Evolutionary conservation across 2,113 vertebrate species (phyloP).

Genomic region (Paramisgurnus dabryanus): DNA sequence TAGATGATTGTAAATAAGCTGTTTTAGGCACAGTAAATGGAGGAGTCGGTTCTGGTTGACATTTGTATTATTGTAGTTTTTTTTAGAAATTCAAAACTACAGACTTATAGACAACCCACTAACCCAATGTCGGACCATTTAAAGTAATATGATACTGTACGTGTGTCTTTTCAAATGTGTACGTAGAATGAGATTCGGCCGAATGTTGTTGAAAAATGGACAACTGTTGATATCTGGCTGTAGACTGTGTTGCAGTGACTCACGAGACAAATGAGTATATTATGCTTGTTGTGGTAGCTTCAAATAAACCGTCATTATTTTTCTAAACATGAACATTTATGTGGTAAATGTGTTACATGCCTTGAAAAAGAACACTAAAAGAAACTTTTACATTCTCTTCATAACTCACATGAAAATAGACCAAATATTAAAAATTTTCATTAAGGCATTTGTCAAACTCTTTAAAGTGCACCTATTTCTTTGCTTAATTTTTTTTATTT

Average conservation of each 20-base stretch:
- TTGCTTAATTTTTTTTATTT: no score
- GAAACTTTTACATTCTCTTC: no score
- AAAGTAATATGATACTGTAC: slow-evolving; percentile 64
- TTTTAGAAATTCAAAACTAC: slow-evolving; percentile 71
- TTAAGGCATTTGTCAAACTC: no score
- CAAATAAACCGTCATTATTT: slow-evolving; percentile 81
- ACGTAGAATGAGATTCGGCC: slow-evolving; percentile 69
- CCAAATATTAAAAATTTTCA: no score
- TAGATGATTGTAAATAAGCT: slow-evolving; percentile 81
- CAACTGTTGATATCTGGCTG: slow-evolving; percentile 74
- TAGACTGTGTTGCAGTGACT: slow-evolving; percentile 74
- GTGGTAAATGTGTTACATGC: slow-evolving; percentile 31
- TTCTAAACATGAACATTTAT: slow-evolving; percentile 67
- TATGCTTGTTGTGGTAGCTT: slow-evolving; percentile 74
- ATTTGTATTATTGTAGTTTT: slow-evolving; percentile 75
- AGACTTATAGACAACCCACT: slow-evolving; percentile 73
- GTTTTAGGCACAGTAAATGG: slow-evolving; percentile 72
- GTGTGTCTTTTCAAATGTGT: slow-evolving; percentile 71
- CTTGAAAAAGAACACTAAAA: neutral
- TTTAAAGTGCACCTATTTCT: no score
- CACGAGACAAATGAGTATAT: slow-evolving; percentile 66
- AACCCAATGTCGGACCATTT: slow-evolving; percentile 71
- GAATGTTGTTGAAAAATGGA: slow-evolving; percentile 66
- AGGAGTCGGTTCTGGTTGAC: slow-evolving; percentile 72
- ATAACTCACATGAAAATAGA: no score